A percentile compares a stretch with the other conserved stretches of the same genome.
These are phyloP conservation scores for Melopsittacus undulatus DNA, from an alignment of 2,797 vertebrate species.

Conservation along the genomic window DNA sequence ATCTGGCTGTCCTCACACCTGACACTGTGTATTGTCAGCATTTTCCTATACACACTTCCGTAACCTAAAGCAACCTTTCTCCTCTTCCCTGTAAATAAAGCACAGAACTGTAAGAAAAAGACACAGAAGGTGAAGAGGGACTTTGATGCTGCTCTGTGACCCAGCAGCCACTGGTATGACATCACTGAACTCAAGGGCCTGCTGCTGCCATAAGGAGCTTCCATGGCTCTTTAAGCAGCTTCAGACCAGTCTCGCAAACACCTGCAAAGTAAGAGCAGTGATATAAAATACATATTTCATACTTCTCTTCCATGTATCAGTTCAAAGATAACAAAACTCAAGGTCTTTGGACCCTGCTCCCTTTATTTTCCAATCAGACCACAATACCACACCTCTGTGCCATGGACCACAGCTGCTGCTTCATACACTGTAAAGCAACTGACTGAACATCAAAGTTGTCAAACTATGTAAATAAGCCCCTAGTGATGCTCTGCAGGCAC, in stretches of 20 bases:
- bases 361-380: not conserved
- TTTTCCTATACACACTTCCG: not conserved
- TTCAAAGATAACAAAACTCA: not conserved
- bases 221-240: not conserved
- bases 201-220: fast-evolving
- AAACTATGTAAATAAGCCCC: not conserved
- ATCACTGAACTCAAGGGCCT: not conserved
- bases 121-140: not conserved
- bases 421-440: not conserved
- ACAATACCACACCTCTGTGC: not conserved
- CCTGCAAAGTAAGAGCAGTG: not conserved
- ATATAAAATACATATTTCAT: not conserved
- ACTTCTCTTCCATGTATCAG: not conserved
- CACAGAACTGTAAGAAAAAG: not conserved
- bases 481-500: not conserved
- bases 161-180: not conserved
- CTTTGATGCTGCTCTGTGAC: not conserved
- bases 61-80: not conserved
- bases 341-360: not conserved
- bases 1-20: not conserved
- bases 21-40: not conserved
- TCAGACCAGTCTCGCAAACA: not conserved
- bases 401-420: not conserved
- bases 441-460: not conserved
- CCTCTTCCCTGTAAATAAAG: not conserved